phyloP scores from a whole-genome alignment of 1,140 invertebrate genomes.

The Bombus polaris region DNA sequence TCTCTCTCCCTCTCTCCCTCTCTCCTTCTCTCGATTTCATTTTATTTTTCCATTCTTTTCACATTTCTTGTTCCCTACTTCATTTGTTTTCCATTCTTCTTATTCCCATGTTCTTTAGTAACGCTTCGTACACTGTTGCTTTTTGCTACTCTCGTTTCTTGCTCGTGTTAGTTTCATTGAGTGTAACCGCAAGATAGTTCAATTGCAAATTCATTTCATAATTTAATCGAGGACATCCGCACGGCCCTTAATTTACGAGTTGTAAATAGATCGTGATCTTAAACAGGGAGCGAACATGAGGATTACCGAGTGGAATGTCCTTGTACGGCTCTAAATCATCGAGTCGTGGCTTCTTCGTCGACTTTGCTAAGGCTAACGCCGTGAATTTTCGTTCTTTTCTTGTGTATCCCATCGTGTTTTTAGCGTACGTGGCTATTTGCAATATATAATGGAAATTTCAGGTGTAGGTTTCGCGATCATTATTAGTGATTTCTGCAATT shows the following conservation, averaged over 20 bases:
- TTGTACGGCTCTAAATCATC: background rate
- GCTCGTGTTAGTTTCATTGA: background rate
- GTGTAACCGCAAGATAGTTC: background rate
- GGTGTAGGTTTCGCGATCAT: no score
- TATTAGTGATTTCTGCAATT: background rate
- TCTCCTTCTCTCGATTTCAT: background rate
- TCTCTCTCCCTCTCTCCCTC: background rate
- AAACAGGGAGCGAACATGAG: background rate
- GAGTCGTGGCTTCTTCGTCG: constrained; percentile 9
- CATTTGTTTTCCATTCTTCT: background rate
- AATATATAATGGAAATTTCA: background rate
- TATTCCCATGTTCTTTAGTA: background rate
- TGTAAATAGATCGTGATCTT: constrained; percentile 20
- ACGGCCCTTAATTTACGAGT: constrained; percentile 27
- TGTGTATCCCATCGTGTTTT: background rate
- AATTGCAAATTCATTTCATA: constrained; percentile 20
- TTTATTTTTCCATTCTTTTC: background rate
- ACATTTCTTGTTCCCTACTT: background rate
- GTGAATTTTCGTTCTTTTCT: background rate
- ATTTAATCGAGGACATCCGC: constrained; percentile 35
- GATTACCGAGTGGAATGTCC: background rate
- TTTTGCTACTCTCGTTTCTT: background rate
- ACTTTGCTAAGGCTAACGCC: background rate
- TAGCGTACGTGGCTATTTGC: background rate
- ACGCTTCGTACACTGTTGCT: background rate